Percentiles rank a stretch among this genome's conserved stretches.
Evolutionary conservation across 2,888 invertebrate genomes (phyloP).

Genomic region (Philereme transversata): DNA sequence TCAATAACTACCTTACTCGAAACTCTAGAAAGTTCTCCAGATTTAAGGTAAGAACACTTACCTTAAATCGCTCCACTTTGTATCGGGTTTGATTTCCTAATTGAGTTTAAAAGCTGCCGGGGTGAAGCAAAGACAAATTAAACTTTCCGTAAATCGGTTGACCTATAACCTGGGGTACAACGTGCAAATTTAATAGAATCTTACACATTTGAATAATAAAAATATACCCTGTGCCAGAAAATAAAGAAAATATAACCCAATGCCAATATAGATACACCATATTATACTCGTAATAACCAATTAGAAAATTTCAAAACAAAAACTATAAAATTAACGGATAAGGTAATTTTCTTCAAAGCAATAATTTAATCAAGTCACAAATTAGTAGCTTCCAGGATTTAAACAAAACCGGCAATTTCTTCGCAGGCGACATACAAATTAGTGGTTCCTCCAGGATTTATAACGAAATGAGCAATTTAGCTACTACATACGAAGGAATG

Average conservation of each 20-base stretch:
- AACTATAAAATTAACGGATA: no score
- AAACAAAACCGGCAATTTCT: conserved; percentile 16
- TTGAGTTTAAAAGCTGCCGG: conserved; percentile 35
- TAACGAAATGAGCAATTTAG: background rate
- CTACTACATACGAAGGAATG: no score
- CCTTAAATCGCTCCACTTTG: conserved; percentile 1
- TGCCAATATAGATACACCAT: no score
- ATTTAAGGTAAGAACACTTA: conserved; percentile 3
- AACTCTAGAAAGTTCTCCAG: background rate
- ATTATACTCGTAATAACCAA: no score
- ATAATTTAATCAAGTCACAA: conserved; percentile 25
- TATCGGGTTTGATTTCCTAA: conserved; percentile 27
- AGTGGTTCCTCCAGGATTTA: conserved; percentile 17
- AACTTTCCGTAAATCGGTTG: conserved; percentile 29
- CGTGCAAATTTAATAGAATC: no score
- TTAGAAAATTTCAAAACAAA: no score
- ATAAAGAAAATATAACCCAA: no score
- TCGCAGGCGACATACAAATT: conserved; percentile 22
- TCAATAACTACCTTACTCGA: no score
- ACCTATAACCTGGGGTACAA: conserved; percentile 22
- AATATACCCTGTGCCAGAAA: no score
- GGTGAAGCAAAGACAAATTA: conserved; percentile 28
- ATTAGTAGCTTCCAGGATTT: conserved; percentile 18
- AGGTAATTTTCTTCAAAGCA: conserved; percentile 6
- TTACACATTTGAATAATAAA: no score